Evolutionary conservation across 1,140 invertebrate species (phyloP), one percentile per base, ranked within the genome.

Genomic region (Aplysia californica): DNA sequence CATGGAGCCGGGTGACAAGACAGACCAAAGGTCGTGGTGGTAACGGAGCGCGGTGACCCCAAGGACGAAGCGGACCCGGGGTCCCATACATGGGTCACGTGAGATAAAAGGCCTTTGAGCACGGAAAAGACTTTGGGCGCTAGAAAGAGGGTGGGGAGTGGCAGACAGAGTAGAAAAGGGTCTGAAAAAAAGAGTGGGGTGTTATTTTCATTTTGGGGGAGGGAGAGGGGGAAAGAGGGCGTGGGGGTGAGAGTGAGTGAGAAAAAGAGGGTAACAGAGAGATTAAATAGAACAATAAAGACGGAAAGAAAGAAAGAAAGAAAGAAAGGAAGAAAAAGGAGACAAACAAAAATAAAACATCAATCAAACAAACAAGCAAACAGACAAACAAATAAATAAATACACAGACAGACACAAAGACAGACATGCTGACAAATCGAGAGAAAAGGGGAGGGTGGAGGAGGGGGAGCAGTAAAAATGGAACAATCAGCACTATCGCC

Each of bases 291-390:
- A 61, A 26, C 10, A 10, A 61, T 10, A 61, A 10, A 61, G 58
- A 61, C 6, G 29, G 58, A 61, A 10, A 61, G 58, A 61, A 10
- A 61, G 58, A 61, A 26, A 61, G 58, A 61, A 29, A 61, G 58
- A 61, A 29, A 61, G 58, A 61, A 29, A 61, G 58, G 29, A 29
- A 61, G 58, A 61, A 26, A 61, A 26, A 61, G 58, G 58, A 61
- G 58, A 61, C 10, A 61, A 26, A 61, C 10, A 61, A 26, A 61
- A 26, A 61, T 61, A 18, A 61, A 61, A 23, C 10, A 31, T 6
- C 29, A 29, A 31, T 23, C 6, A 61, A 26, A 61, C 6, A 61
- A 31, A 61, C 6, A 18, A 31, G 29, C 6, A 61, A 31, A 61
- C 26, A 61, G 10, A 61, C 26, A 61, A 6, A 61, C 26, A 61